These are phyloP conservation scores for Falcunculus frontatus DNA, from an alignment of 2,113 vertebrate genomes.

Conservation along the genomic window DNA sequence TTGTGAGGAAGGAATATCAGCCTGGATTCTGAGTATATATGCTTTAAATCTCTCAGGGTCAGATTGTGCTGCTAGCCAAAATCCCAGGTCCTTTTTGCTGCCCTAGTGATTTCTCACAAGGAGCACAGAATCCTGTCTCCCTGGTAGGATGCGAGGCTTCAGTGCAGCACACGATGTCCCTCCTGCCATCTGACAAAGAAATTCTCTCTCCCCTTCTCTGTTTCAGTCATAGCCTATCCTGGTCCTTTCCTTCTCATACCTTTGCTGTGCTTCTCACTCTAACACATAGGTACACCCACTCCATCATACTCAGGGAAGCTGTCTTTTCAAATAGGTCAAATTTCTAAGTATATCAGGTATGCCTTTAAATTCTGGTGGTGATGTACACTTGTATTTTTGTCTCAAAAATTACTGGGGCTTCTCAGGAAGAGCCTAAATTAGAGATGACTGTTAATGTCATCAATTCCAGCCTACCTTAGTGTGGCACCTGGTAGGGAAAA, in stretches of 20 bases:
- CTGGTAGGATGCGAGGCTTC: background rate
- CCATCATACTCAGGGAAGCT: background rate
- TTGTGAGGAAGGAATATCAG: background rate
- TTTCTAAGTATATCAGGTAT: background rate
- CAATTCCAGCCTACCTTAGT: background rate
- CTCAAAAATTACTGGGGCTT: background rate
- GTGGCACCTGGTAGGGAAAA: background rate
- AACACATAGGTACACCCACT: background rate
- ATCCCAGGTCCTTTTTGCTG: background rate
- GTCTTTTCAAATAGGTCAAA: conserved; percentile 3
- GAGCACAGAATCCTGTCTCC: background rate
- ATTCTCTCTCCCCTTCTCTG: background rate
- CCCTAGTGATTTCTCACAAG: background rate
- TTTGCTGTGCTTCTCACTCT: background rate
- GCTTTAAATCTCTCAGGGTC: background rate
- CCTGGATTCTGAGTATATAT: background rate
- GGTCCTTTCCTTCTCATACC: background rate
- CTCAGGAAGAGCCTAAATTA: background rate
- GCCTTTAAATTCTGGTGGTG: background rate
- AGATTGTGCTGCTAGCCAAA: background rate
- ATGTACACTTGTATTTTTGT: background rate
- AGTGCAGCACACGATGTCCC: background rate
- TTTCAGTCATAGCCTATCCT: background rate
- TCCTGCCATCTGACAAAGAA: background rate
- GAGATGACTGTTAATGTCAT: background rate